Base-by-base conservation (phyloP, 2,888 invertebrate genomes). In the Cyaniris semiargus region DNA sequence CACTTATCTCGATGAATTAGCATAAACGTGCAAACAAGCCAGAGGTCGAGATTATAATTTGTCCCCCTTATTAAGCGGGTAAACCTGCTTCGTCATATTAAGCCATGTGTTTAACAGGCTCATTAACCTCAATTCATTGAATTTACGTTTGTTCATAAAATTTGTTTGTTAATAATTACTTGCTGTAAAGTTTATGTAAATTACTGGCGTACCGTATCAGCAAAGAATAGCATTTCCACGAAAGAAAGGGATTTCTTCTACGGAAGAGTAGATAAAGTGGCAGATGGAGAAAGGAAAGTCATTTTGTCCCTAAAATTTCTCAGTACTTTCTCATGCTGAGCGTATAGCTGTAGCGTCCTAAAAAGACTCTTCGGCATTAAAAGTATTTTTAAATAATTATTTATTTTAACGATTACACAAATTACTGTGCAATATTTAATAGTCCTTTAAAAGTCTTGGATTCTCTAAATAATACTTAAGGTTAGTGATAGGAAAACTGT, bases 41-140 rank as follows among this genome's bases (percentile, higher is more conserved):
- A 27, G 74, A 74, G 74, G 74, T 74, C 74, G 74, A 74, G 48
- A 74, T 74, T 53, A 53, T 48, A 74, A 74, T 74, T 74, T 74
- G 74, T 74, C 74, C 74, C 48, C 74, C 27, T 53, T 74, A 53
- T 53, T 53, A 72, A 72, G 3, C 53, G 48, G 74, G 48, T 53
- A 74, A 74, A 31, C 74, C 27, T 23, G 74, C 74, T 74, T 72
- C 27, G 7, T 53, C 74, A 74, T 48, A 53, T 74, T 21, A 23
- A 72, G 71, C 44, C 44, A 38, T 60, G 13, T 21, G 44, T 72
- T n/a, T 44, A 21, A n/a, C 23, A 53, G 15, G 74, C 53, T 74
- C 15, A 27, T 74, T 74, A 74, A 74, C 53, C 18, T 74, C 18
- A 53, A 8, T 23, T 27, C 2, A 44, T 53, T 53, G 10, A n/a